phyloP scores from a whole-genome alignment of 2,888 invertebrate genomes.

The Stenurella melanura region DNA sequence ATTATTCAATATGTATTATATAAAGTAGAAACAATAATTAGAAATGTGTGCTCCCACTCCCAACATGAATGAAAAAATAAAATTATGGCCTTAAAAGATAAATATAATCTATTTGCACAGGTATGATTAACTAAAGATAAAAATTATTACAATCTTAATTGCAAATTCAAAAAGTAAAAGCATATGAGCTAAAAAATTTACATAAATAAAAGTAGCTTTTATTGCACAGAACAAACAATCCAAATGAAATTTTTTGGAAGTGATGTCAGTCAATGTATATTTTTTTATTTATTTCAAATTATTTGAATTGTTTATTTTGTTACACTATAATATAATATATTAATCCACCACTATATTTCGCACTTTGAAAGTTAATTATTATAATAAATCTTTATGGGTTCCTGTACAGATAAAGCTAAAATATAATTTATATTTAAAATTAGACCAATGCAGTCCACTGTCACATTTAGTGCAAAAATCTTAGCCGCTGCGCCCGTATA shows the following conservation, averaged over 20 bases:
- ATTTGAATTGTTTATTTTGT: constrained; percentile 60
- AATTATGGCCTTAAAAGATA: constrained; percentile 56
- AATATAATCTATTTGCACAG: constrained; percentile 55
- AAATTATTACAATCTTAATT: constrained; percentile 49
- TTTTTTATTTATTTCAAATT: constrained; percentile 19
- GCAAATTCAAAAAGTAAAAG: constrained; percentile 58
- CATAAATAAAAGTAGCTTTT: constrained; percentile 62
- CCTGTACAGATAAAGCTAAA: constrained; percentile 74
- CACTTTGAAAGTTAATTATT: constrained; percentile 68
- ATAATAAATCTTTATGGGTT: constrained; percentile 68
- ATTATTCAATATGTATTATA: constrained; percentile 59
- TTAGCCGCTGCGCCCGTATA: constrained; percentile 68
- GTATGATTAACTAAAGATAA: constrained; percentile 52
- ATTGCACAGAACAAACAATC: constrained; percentile 65
- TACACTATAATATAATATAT: constrained; percentile 53
- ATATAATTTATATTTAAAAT: constrained; percentile 67
- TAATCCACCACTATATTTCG: constrained; percentile 67
- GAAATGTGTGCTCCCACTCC: constrained; percentile 62
- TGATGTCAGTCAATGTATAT: constrained; percentile 57
- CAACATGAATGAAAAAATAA: constrained; percentile 49
- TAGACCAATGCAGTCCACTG: constrained; percentile 70
- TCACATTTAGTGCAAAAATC: constrained; percentile 68
- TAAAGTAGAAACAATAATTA: constrained; percentile 55
- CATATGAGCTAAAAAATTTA: constrained; percentile 60
- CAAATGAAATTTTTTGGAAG: constrained; percentile 51